Evolutionary conservation across 1,140 invertebrate species (phyloP).

Genomic region (Papilio xuthus): DNA sequence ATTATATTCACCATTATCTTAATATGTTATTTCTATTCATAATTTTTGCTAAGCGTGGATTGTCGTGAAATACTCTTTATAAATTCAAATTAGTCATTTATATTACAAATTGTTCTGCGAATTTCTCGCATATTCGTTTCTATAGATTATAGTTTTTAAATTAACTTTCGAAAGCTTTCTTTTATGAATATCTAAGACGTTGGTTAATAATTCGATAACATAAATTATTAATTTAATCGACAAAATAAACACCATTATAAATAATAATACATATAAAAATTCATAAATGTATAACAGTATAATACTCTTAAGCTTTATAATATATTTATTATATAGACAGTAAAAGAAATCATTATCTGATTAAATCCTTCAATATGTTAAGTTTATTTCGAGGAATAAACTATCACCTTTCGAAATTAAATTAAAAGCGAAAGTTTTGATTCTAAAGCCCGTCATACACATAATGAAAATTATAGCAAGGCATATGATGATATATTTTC

Average conservation of each 20-base stretch:
- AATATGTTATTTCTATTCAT: neutral
- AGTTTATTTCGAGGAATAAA: neutral
- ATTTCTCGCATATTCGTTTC: neutral
- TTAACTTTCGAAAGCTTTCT: slow-evolving; percentile 6
- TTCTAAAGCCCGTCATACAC: no score
- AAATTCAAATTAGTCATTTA: neutral
- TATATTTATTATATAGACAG: neutral
- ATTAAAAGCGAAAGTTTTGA: no score
- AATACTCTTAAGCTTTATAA: no score
- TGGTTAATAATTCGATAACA: neutral
- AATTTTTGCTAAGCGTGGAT: neutral
- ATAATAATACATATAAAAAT: no score
- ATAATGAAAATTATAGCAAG: no score
- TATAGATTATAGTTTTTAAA: neutral
- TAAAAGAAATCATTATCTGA: neutral
- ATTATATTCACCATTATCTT: no score
- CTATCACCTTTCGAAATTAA: no score
- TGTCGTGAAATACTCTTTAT: neutral
- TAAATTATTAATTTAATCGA: neutral
- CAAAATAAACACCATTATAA: no score
- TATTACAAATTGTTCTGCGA: neutral
- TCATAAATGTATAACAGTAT: no score
- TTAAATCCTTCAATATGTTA: neutral
- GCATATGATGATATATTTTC: no score
- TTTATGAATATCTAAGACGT: neutral